Evolutionary conservation across 2,797 vertebrate species (phyloP).

Genomic region (Etheostoma perlongum): DNA sequence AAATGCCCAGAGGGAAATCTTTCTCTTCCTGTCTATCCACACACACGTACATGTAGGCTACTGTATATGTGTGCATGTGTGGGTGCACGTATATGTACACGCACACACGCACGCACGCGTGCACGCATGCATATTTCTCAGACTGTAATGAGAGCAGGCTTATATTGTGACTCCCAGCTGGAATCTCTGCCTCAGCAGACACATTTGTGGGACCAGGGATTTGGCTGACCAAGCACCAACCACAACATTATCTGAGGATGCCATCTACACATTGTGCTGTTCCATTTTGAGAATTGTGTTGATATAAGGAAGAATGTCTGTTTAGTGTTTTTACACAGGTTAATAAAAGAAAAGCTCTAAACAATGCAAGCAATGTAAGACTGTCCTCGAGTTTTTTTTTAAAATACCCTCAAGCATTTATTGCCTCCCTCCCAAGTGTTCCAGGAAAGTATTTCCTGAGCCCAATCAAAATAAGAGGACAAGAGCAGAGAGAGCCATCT

Average conservation of each 20-base stretch:
- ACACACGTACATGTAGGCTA: not conserved
- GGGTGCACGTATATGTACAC: not conserved
- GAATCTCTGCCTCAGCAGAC: conserved; percentile 68
- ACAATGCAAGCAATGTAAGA: conserved; percentile 37
- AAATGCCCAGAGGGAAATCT: conserved; percentile 69
- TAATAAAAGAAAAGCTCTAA: conserved; percentile 5
- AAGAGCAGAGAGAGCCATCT: conserved; percentile 55
- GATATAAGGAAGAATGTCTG: conserved; percentile 8
- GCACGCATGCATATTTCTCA: not conserved
- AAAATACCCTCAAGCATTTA: conserved; percentile 19
- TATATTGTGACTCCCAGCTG: conserved; percentile 60
- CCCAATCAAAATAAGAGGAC: conserved; percentile 52
- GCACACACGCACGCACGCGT: not conserved
- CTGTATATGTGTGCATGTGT: not conserved
- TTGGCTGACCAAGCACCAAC: conserved; percentile 72
- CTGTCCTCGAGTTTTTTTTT: conserved; percentile 37
- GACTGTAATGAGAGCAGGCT: conserved; percentile 61
- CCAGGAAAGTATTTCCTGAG: conserved; percentile 40
- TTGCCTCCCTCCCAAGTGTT: conserved; percentile 12
- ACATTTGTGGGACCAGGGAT: conserved; percentile 63
- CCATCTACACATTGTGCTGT: conserved; percentile 58
- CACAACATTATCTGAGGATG: conserved; percentile 67
- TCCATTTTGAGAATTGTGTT: conserved; percentile 53
- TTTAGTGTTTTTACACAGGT: not conserved
- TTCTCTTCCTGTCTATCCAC: conserved; percentile 39